Conservation (phyloP, 1,140 invertebrate genomes). For the Zelostemma sp. region DNA sequence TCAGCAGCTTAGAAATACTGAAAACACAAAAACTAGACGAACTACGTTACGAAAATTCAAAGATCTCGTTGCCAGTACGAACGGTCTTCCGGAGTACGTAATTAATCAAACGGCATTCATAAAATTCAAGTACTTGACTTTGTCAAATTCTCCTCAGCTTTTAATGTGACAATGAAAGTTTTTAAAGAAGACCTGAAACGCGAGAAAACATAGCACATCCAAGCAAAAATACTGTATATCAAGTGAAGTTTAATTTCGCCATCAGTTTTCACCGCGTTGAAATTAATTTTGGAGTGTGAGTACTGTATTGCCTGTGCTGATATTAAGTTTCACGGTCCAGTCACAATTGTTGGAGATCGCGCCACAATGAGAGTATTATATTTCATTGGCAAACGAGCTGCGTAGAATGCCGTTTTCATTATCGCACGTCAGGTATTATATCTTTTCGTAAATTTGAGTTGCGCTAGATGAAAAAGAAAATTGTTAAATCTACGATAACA, state of each 20-base stretch:
- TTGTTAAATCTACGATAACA: conserved; percentile 5
- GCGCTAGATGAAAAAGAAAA: neutral
- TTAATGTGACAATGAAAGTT: too few relatives aligned
- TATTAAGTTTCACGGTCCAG: conserved; percentile 19
- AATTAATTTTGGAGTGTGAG: conserved; percentile 19
- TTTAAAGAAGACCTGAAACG: too few relatives aligned
- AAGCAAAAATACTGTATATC: conserved; percentile 13
- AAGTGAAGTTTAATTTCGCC: conserved; percentile 18
- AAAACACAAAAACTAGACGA: too few relatives aligned
- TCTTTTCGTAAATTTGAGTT: conserved; percentile 7
- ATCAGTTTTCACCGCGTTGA: conserved; percentile 15
- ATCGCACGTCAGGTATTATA: conserved; percentile 14
- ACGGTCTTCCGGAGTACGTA: too few relatives aligned
- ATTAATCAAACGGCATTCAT: too few relatives aligned
- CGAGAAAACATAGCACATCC: too few relatives aligned
- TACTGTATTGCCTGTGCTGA: conserved; percentile 16
- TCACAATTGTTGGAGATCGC: conserved; percentile 15
- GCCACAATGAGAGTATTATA: conserved; percentile 18
- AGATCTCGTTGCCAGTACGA: too few relatives aligned
- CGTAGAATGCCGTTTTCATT: conserved; percentile 9
- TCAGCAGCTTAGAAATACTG: too few relatives aligned
- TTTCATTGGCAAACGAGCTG: conserved; percentile 17
- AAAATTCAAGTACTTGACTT: too few relatives aligned
- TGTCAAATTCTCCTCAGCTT: too few relatives aligned
- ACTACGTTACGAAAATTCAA: too few relatives aligned